These are phyloP conservation scores for Chironomus tepperi DNA, from an alignment of 1,140 invertebrate genomes.

Conservation along the genomic window DNA sequence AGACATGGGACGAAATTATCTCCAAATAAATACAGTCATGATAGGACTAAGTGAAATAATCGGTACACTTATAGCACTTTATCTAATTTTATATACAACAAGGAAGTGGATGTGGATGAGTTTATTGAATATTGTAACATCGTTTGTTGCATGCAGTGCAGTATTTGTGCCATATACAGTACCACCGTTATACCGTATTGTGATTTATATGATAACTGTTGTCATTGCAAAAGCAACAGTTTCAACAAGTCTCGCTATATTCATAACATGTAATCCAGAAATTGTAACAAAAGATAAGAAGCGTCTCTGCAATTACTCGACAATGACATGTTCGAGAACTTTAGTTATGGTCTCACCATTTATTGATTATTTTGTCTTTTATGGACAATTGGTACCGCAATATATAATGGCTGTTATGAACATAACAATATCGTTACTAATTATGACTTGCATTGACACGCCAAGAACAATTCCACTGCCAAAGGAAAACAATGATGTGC, in stretches of 20 bases:
- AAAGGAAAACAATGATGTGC: no score
- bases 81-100: slow-evolving; percentile 35
- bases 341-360: slow-evolving; percentile 37
- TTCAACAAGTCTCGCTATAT: slow-evolving; percentile 37
- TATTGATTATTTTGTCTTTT: slow-evolving; percentile 26
- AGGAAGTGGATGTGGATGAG: slow-evolving; percentile 39
- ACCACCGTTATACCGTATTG: slow-evolving; percentile 28
- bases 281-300: slow-evolving; percentile 35
- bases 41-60: slow-evolving; percentile 38
- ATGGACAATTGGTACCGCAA: not conserved
- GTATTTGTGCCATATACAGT: slow-evolving; percentile 32
- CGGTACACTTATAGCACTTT: slow-evolving; percentile 37
- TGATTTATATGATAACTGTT: slow-evolving; percentile 38
- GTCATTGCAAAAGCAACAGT: slow-evolving; percentile 35
- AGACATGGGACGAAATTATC: slow-evolving; percentile 38
- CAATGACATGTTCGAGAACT: slow-evolving; percentile 36
- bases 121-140: slow-evolving; percentile 39
- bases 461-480: not conserved
- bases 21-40: slow-evolving; percentile 39
- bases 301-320: slow-evolving; percentile 35
- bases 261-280: slow-evolving; percentile 37
- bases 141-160: slow-evolving; percentile 37
- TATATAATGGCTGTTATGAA: not conserved
- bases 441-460: not conserved
- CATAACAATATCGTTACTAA: not conserved